Percentiles rank a stretch among this genome's conserved stretches.
phyloP scores from a whole-genome alignment of 2,113 vertebrate species.

The Fukomys damarensis region DNA sequence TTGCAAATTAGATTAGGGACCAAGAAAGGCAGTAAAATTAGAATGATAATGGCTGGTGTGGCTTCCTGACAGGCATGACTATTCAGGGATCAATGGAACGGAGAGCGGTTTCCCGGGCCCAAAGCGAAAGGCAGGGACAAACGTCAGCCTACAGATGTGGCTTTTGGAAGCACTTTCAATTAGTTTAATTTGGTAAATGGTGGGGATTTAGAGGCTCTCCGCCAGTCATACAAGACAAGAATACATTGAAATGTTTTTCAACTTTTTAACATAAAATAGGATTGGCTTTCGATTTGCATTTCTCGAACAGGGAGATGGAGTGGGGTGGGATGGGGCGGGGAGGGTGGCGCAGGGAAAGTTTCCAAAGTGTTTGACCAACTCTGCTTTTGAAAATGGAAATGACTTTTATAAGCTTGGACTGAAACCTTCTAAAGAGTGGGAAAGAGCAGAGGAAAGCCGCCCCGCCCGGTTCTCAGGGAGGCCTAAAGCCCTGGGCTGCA shows the following conservation, averaged over 20 bases:
- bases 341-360: slow-evolving; percentile 64
- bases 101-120: slow-evolving; percentile 92
- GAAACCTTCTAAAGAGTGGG: slow-evolving; percentile 53
- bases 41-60: slow-evolving; percentile 99
- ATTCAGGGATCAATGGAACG: slow-evolving; percentile 99
- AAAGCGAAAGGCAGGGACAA: slow-evolving; percentile 92
- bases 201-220: slow-evolving; percentile 98
- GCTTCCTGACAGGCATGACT: slow-evolving; percentile 99
- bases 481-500: background rate
- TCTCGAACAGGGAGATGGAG: slow-evolving; percentile 83
- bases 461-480: background rate
- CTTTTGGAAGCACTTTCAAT: slow-evolving; percentile 99
- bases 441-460: slow-evolving; percentile 5
- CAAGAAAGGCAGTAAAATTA: slow-evolving; percentile 99
- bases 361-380: slow-evolving; percentile 83
- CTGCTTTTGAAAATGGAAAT: slow-evolving; percentile 85
- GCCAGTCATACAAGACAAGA: slow-evolving; percentile 95
- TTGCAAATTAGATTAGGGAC: slow-evolving; percentile 99
- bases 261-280: slow-evolving; percentile 95
- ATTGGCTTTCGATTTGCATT: slow-evolving; percentile 93
- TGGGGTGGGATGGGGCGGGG: background rate
- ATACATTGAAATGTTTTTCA: slow-evolving; percentile 97
- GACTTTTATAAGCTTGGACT: slow-evolving; percentile 62
- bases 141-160: slow-evolving; percentile 98
- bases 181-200: slow-evolving; percentile 99